Base-by-base conservation (phyloP, 2,113 vertebrate genomes). In the Gavialis gangeticus region DNA sequence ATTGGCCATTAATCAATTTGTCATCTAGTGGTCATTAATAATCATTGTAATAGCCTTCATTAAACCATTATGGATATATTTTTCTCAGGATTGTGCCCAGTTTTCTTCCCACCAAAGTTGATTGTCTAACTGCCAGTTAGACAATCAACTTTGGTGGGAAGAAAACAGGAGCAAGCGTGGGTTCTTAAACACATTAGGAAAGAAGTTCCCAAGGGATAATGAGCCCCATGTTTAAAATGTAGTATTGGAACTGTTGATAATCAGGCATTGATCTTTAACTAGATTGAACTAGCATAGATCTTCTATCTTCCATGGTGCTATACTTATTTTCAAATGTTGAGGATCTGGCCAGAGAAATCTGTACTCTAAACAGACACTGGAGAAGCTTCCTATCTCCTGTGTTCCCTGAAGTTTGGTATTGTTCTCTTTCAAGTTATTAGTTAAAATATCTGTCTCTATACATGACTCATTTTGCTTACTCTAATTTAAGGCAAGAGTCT, bases 351-450 rank as follows among this genome's bases (percentile, higher is more conserved):
- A 58, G 9, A 90, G 62, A 62, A 1, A 27, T 84, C 62, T 88
- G 15, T 69, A 69, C 79, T 75, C 34, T 91, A 88, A 95, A 59
- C 11, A 7, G 27, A 86, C 90, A 82, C 9, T 77, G 0, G 10
- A n/a, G 85, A 89, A 16, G 84, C 79, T 92, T 84, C 18, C 88
- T 3, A 83, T 67, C 76, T 56, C 7, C 11, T 80, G 34, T 85
- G 85, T 64, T 10, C 2, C 4, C 24, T 5, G 3, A 10, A 4
- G 34, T 66, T 25, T 77, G 81, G 82, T 82, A 79, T 78, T 0
- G 0, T 84, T 92, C 88, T 73, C 59, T 96, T 97, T 94, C 7
- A 80, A 91, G 94, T 82, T 91, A 79, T 93, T 94, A 57, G 79
- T 96, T 95, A 91, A 94, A 93, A 88, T 63, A 16, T 46, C 75